Evolutionary conservation across 2,888 invertebrate genomes (phyloP).

Genomic region (Drosophila nigricruria): DNA sequence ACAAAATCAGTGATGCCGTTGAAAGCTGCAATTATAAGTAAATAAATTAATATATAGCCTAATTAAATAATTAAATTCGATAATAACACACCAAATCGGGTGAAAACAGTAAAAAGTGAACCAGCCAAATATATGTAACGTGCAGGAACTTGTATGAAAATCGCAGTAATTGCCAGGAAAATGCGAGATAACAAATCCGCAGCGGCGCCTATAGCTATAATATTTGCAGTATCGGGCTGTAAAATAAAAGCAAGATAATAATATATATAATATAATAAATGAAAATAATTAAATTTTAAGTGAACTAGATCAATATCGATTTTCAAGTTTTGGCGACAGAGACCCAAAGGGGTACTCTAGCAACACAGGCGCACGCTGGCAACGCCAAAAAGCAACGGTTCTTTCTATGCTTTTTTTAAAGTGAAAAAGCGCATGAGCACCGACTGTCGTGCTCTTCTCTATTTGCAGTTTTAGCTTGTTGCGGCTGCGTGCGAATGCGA

Average conservation of each 20-base stretch:
- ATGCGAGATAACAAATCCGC: conserved; percentile 90
- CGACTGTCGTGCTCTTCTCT: background rate
- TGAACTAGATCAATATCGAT: background rate
- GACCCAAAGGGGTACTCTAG: background rate
- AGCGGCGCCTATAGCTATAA: conserved; percentile 89
- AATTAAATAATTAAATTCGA: too few relatives aligned
- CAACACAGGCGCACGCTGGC: background rate
- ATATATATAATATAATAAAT: too few relatives aligned
- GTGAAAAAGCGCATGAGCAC: background rate
- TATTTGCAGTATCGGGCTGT: conserved; percentile 88
- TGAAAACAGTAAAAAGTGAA: conserved; percentile 88
- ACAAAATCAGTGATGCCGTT: conserved; percentile 86
- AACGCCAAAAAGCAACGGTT: conserved; percentile 21
- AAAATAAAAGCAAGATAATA: conserved; percentile 9
- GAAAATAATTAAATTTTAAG: background rate
- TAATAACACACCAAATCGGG: conserved; percentile 89
- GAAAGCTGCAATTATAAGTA: conserved; percentile 85
- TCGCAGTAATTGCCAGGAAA: conserved; percentile 87
- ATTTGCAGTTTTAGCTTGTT: background rate
- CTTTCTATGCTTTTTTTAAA: conserved; percentile 6
- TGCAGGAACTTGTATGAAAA: conserved; percentile 88
- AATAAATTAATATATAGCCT: background rate
- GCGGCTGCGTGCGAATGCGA: conserved; percentile 18
- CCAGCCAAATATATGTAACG: conserved; percentile 89
- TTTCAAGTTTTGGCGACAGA: too few relatives aligned